Conservation (phyloP, 2,113 vertebrate species). For the Neodon shergylaensis region DNA sequence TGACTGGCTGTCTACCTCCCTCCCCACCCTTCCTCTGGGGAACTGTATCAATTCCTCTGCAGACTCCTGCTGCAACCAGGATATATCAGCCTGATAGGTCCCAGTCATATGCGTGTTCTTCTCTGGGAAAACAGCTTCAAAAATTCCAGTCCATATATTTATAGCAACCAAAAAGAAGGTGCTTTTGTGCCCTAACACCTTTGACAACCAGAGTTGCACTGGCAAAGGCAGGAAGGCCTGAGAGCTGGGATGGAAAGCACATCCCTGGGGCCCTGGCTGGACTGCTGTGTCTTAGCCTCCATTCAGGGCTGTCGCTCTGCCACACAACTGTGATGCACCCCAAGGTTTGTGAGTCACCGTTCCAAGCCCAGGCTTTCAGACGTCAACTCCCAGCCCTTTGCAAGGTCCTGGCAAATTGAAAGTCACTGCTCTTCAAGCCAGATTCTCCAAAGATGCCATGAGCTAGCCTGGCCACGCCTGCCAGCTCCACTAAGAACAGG, state of each 20-base stretch:
- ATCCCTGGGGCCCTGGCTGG: background rate
- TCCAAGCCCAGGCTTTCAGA: background rate
- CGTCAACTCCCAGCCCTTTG: background rate
- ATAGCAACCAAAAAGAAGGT: background rate
- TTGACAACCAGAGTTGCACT: background rate
- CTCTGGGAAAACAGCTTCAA: background rate
- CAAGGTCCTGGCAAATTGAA: background rate
- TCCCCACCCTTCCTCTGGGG: background rate
- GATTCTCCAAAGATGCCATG: fast-evolving
- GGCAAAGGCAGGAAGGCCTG: fast-evolving
- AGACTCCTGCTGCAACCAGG: fast-evolving
- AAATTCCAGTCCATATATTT: background rate
- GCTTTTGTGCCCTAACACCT: fast-evolving
- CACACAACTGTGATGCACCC: too few relatives aligned
- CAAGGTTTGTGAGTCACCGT: background rate
- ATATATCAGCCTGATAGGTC: fast-evolving
- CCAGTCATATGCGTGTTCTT: fast-evolving
- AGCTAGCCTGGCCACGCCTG: background rate
- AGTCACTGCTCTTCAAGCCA: fast-evolving
- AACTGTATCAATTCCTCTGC: fast-evolving
- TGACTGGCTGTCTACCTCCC: background rate
- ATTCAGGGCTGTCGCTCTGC: fast-evolving
- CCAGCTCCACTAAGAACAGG: background rate
- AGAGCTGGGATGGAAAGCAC: background rate
- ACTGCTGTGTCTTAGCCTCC: background rate